Percentiles rank a stretch among this genome's conserved stretches.
These are phyloP conservation scores for Planococcus citri DNA, from an alignment of 1,140 invertebrate species.

Conservation along the genomic window DNA sequence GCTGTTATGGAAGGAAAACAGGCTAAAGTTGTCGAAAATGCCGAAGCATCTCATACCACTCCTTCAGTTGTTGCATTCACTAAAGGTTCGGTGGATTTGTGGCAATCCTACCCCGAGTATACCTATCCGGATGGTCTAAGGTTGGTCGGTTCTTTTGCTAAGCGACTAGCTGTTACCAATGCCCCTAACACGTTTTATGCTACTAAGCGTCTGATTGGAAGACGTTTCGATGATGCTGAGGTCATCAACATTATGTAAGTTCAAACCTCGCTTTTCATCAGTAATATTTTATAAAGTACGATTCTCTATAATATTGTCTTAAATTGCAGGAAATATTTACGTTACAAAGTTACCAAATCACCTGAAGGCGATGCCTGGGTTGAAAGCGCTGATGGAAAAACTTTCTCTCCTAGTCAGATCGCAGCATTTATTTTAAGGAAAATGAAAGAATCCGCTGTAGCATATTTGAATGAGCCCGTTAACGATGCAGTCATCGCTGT, in stretches of 20 bases:
- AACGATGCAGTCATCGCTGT: constrained; percentile 92
- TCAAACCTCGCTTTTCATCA: too few relatives aligned
- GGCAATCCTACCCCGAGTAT: not conserved
- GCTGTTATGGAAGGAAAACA: constrained; percentile 95
- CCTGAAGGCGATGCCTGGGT: constrained; percentile 99
- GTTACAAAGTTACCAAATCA: constrained; percentile 93
- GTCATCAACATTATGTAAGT: constrained; percentile 91
- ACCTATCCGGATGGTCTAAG: constrained; percentile 65
- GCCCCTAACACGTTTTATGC: constrained; percentile 96
- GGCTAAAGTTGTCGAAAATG: constrained; percentile 89
- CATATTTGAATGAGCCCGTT: constrained; percentile 64
- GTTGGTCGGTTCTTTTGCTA: constrained; percentile 94
- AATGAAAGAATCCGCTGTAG: constrained; percentile 94
- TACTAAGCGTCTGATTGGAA: constrained; percentile 93
- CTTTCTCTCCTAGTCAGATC: constrained; percentile 91
- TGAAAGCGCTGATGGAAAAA: constrained; percentile 77
- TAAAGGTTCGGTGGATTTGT: constrained; percentile 38
- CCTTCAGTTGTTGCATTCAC: constrained; percentile 93
- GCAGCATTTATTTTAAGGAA: constrained; percentile 88
- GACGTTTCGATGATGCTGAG: constrained; percentile 88
- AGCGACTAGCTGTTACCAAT: constrained; percentile 98
- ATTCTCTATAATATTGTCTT: too few relatives aligned
- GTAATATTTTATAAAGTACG: too few relatives aligned
- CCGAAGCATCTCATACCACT: constrained; percentile 86
- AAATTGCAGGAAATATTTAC: constrained; percentile 64